phyloP scores from a whole-genome alignment of 2,888 invertebrate genomes.

The Malacosoma neustria region DNA sequence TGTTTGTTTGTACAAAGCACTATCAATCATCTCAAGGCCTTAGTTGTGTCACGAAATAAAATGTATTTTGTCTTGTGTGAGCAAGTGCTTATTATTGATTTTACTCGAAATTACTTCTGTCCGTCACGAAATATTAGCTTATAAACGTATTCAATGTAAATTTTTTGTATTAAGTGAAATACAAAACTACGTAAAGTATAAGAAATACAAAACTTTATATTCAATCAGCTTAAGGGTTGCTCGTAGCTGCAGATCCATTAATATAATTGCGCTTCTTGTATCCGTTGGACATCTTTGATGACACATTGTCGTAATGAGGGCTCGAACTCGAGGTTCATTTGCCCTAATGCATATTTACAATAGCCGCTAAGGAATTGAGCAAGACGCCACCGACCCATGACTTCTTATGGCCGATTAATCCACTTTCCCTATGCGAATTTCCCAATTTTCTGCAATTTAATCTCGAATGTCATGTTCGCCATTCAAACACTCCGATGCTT shows the following conservation, averaged over 20 bases:
- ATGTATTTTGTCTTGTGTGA: conserved; percentile 56
- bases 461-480: conserved; percentile 23
- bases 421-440: conserved; percentile 25
- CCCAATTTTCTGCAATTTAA: conserved; percentile 30
- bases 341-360: conserved; percentile 62
- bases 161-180: neutral
- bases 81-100: conserved; percentile 61
- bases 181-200: conserved; percentile 4
- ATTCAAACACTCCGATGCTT: conserved; percentile 11
- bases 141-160: no score
- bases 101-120: conserved; percentile 41
- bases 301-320: conserved; percentile 57
- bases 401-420: conserved; percentile 38
- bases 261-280: conserved; percentile 65
- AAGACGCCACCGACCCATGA: conserved; percentile 27
- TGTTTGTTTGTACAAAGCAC: conserved; percentile 59
- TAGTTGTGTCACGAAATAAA: conserved; percentile 57
- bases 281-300: conserved; percentile 60
- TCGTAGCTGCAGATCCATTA: conserved; percentile 56
- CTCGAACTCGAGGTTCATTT: conserved; percentile 38
- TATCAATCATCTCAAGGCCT: conserved; percentile 62
- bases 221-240: conserved; percentile 44
- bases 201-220: no score
- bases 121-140: no score
- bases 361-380: conserved; percentile 26